These are phyloP conservation scores for Rhogogaster chlorosoma DNA, from an alignment of 2,888 invertebrate genomes.

Conservation along the genomic window DNA sequence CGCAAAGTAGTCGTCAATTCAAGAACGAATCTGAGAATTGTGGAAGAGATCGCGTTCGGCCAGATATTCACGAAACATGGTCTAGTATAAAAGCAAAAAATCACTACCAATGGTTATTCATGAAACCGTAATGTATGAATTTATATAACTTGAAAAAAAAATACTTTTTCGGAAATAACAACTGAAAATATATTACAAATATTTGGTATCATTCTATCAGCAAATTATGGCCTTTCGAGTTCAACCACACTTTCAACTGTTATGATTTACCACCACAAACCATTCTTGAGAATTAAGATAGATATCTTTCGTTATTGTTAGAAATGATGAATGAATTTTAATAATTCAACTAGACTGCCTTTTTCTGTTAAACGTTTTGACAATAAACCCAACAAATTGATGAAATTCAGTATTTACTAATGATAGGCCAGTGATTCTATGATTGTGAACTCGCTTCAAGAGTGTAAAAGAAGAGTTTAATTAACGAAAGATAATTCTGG, in stretches of 20 bases:
- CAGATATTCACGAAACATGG: neutral
- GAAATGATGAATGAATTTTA: neutral
- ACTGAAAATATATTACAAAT: neutral
- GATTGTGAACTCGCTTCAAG: neutral
- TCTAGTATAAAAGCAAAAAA: neutral
- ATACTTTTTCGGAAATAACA: neutral
- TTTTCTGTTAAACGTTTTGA: neutral
- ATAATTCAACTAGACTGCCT: neutral
- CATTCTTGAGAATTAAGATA: neutral
- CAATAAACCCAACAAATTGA: neutral
- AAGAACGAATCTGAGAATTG: neutral
- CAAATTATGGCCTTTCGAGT: neutral
- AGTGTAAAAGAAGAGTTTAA: neutral
- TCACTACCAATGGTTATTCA: neutral
- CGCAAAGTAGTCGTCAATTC: neutral
- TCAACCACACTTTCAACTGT: neutral
- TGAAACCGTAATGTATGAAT: neutral
- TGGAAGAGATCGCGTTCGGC: neutral
- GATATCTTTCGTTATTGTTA: neutral
- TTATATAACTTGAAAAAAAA: neutral
- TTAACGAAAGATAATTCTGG: neutral
- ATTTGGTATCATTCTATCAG: neutral
- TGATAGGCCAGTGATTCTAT: neutral
- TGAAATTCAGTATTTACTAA: neutral
- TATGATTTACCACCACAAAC: neutral